Conservation (phyloP, 2,797 vertebrate species). For the Aselliscus stoliczkanus region DNA sequence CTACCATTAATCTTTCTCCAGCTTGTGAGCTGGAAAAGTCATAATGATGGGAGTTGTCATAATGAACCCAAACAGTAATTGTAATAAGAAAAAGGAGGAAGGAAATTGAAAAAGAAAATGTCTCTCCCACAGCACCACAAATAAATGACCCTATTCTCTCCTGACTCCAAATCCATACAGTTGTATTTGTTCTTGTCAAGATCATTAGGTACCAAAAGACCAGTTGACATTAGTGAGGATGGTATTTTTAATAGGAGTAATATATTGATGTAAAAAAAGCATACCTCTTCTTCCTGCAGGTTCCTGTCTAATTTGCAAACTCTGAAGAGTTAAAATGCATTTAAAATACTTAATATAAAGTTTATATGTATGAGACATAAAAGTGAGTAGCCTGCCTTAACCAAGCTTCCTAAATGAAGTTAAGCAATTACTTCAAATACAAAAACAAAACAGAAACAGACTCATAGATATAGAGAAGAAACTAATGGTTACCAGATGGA, state of each 20-base stretch:
- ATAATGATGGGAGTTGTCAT: slow-evolving; percentile 71
- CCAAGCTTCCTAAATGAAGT: slow-evolving; percentile 61
- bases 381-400: slow-evolving; percentile 45
- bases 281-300: slow-evolving; percentile 38
- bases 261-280: neutral
- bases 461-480: too few species aligned
- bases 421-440: slow-evolving; percentile 71
- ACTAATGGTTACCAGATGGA: too few species aligned
- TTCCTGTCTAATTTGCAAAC: neutral
- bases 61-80: slow-evolving; percentile 75
- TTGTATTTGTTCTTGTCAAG: slow-evolving; percentile 70
- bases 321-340: slow-evolving; percentile 45
- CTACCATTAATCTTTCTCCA: slow-evolving; percentile 68
- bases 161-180: slow-evolving; percentile 46
- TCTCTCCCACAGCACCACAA: slow-evolving; percentile 55
- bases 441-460: neutral
- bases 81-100: slow-evolving; percentile 68
- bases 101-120: slow-evolving; percentile 74
- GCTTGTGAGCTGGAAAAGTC: slow-evolving; percentile 70
- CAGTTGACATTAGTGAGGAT: slow-evolving; percentile 61
- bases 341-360: slow-evolving; percentile 54
- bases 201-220: slow-evolving; percentile 72
- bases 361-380: slow-evolving; percentile 34
- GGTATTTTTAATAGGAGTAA: slow-evolving; percentile 62
- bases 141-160: slow-evolving; percentile 67